Evolutionary conservation across 2,113 vertebrate genomes (phyloP).

Genomic region (Microcebus griseorufus): DNA sequence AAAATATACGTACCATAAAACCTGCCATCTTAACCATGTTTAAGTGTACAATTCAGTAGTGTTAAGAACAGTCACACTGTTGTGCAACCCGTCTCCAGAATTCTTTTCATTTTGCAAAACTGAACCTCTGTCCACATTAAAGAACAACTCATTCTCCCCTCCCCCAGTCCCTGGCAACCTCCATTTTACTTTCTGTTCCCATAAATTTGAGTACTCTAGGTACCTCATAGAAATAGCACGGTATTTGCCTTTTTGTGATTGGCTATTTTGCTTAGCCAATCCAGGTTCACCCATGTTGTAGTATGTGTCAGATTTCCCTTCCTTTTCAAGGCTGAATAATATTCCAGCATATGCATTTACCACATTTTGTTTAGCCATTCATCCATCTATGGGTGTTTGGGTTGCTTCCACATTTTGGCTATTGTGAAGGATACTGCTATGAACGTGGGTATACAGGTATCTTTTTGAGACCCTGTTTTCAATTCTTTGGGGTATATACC

Average conservation of each 20-base stretch:
- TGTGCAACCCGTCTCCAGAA: neutral
- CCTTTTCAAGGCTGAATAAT: neutral
- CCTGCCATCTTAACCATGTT: neutral
- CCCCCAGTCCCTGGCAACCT: neutral
- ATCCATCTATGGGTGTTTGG: neutral
- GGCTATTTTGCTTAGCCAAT: neutral
- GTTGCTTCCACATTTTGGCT: neutral
- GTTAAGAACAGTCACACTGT: neutral
- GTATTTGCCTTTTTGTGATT: neutral
- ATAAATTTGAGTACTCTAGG: neutral
- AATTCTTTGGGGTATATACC: neutral
- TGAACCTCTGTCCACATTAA: neutral
- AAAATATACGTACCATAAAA: neutral
- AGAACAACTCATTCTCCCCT: neutral
- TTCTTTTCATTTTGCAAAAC: neutral
- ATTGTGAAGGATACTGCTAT: neutral
- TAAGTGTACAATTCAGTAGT: neutral
- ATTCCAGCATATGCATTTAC: neutral
- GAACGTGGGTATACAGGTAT: neutral
- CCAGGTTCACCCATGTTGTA: neutral
- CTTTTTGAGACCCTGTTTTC: neutral
- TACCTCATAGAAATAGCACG: neutral
- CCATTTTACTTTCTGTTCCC: neutral
- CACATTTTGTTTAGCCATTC: neutral
- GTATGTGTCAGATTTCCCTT: neutral